Conservation (phyloP, 2,888 invertebrate genomes). For the Magallana nippona region DNA sequence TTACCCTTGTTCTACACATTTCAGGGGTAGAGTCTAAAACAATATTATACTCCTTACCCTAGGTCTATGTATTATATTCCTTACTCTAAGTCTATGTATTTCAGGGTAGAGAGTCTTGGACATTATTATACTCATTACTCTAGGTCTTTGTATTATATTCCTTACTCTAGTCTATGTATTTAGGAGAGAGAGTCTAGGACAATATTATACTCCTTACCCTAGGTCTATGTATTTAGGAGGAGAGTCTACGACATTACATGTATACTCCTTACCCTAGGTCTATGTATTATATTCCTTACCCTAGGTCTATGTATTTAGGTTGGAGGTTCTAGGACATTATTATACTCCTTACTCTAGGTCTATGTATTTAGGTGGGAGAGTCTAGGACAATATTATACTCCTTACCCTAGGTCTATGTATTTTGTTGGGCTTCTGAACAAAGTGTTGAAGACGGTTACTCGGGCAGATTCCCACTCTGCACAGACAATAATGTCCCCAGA, state of each 20-base stretch:
- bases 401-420: not conserved
- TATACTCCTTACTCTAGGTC: not conserved
- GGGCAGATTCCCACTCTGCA: constrained; percentile 54
- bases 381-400: not conserved
- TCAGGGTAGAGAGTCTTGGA: not conserved
- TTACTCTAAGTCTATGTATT: not conserved
- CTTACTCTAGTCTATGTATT: not conserved
- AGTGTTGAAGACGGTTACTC: constrained; percentile 18
- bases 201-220: not conserved
- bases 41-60: not conserved
- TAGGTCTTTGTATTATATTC: not conserved
- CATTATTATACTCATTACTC: not conserved
- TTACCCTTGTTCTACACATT: not conserved
- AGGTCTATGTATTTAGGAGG: not conserved
- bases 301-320: not conserved
- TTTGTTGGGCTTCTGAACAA: not conserved
- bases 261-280: not conserved
- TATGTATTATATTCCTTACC: not conserved
- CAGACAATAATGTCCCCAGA: constrained; percentile 46
- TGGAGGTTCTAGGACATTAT: not conserved
- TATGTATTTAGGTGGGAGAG: not conserved
- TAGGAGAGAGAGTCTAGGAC: not conserved
- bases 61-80: not conserved
- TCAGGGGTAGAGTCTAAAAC: not conserved
- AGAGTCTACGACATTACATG: too few relatives aligned